These are phyloP conservation scores for Lophius americanus DNA, from an alignment of 2,797 vertebrate genomes.

Conservation along the genomic window DNA sequence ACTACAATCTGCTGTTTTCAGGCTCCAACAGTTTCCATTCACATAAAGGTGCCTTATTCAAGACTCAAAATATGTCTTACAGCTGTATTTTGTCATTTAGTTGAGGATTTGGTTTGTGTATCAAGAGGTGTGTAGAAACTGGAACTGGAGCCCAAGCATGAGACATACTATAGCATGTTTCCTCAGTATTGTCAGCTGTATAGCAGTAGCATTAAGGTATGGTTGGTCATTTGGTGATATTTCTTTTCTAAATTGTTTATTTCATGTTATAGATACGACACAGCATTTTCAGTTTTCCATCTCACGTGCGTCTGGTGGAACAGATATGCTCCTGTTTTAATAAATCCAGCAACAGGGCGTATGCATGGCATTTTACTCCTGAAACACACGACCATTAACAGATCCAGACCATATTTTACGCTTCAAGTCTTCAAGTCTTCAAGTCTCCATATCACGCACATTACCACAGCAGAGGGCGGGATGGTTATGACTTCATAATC, in stretches of 20 bases:
- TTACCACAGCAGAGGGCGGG: no score
- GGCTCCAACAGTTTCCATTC: constrained; percentile 47
- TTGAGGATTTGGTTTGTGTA: constrained; percentile 34
- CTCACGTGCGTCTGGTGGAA: background rate
- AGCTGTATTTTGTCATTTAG: constrained; percentile 53
- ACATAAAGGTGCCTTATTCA: constrained; percentile 61
- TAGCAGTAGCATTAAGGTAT: constrained; percentile 1
- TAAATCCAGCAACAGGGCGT: background rate
- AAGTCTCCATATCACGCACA: no score
- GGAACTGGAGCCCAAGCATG: constrained; percentile 26
- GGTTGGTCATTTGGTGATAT: constrained; percentile 1
- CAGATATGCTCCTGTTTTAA: background rate
- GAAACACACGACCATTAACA: no score
- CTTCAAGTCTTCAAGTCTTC: no score
- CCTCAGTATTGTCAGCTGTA: background rate
- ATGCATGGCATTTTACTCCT: no score
- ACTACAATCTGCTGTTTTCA: constrained; percentile 42
- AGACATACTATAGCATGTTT: constrained; percentile 19
- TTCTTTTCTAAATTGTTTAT: background rate
- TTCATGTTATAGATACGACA: background rate
- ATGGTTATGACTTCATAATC: no score
- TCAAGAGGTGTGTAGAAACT: constrained; percentile 31
- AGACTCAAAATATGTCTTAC: constrained; percentile 45
- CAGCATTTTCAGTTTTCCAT: background rate
- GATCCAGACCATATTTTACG: background rate